These are phyloP conservation scores for Drosophila hamatofila DNA, from an alignment of 2,888 invertebrate genomes.

Conservation along the genomic window DNA sequence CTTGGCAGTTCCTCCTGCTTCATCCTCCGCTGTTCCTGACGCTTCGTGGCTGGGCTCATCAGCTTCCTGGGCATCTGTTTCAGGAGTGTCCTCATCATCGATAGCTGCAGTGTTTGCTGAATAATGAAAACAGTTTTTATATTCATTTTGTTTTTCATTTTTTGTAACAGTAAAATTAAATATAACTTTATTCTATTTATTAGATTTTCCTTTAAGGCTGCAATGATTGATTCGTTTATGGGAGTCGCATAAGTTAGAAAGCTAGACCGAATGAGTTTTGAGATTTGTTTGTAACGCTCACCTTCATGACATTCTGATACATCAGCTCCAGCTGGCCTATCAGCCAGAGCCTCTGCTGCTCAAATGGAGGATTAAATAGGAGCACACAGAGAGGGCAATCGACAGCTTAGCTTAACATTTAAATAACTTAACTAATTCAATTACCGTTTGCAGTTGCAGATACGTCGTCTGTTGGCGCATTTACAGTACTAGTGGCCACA, in stretches of 20 bases:
- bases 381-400: constrained; percentile 25
- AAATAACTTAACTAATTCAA: neutral
- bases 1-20: constrained; percentile 81
- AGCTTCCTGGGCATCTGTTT: constrained; percentile 61
- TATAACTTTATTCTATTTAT: too few relatives aligned
- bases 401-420: constrained; percentile 27
- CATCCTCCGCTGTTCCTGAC: constrained; percentile 67
- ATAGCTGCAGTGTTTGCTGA: constrained; percentile 59
- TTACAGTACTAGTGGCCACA: neutral
- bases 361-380: constrained; percentile 33
- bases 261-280: too few relatives aligned
- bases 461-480: constrained; percentile 38
- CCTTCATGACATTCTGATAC: constrained; percentile 64
- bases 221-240: too few relatives aligned
- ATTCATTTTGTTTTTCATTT: neutral
- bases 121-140: neutral
- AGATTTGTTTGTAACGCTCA: constrained; percentile 49
- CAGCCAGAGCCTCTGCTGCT: constrained; percentile 75
- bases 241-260: too few relatives aligned
- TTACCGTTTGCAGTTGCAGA: constrained; percentile 56
- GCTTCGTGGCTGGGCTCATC: constrained; percentile 85
- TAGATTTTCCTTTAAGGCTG: too few relatives aligned
- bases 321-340: constrained; percentile 71
- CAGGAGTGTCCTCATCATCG: constrained; percentile 68
- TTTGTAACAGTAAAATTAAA: neutral